Base-by-base conservation (phyloP, 2,113 vertebrate genomes). In the Microtus richardsoni region DNA sequence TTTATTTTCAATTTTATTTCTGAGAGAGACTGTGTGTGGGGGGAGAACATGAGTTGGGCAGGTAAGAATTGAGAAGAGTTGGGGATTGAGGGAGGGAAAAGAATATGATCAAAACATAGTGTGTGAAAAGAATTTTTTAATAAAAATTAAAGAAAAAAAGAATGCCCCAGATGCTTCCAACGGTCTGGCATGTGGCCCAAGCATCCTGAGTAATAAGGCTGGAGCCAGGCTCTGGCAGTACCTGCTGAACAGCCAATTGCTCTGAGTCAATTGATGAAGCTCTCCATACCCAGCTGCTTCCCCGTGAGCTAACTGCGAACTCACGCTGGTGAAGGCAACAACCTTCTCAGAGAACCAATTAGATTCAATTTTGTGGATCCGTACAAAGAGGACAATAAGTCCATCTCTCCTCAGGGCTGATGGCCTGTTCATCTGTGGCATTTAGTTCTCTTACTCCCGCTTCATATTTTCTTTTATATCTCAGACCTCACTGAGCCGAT, bases 181-280 rank as follows among this genome's bases (percentile, higher is more conserved):
- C 28, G 26, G 60, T 74, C 44, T 96, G 92, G 86, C 70, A 89
- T 14, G 21, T 30, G 47, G 91, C 90, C 87, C 68, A 96, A 91
- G 87, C 70, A 91, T 60, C 80, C 68, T 75, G n/a, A 74, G 68
- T 68, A 39, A 86, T 41, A 73, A 24, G 24, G 28, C 9, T 73
- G 47, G 19, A 91, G 41, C 83, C 82, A 94, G 84, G 33, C 62
- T 88, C 85, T 97, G 52, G 47, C 28, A 89, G 74, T 60, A 90
- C 19, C n/a, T 77, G 39, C 28, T 39, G 30, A 60, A 92, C 39
- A 19, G 70, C 84, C 66, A 26, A 68, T 62, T 88, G 41, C 39
- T 49, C 30, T 58, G 68, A 88, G 7, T 36, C 13, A 36, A 93
- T 24, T 85, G 71, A 70, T 44, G 52, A 93, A 0, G 8, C 36